Conservation (phyloP, 2,888 invertebrate genomes). For the Caenorhabditis sp. region DNA sequence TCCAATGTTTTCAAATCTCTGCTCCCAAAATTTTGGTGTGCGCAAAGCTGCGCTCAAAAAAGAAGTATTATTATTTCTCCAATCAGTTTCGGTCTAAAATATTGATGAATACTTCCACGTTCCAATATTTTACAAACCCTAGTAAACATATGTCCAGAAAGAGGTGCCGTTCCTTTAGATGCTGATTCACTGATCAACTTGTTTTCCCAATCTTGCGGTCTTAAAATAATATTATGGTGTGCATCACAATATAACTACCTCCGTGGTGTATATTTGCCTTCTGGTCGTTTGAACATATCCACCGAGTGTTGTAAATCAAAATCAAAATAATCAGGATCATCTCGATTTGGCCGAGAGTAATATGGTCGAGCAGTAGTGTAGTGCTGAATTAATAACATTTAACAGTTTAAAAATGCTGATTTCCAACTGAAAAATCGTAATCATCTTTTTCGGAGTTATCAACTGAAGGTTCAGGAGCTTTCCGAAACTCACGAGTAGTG, state of each 20-base stretch:
- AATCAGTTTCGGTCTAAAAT: slow-evolving; percentile 68
- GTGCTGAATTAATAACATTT: slow-evolving; percentile 42
- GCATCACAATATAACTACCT: slow-evolving; percentile 63
- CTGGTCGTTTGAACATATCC: slow-evolving; percentile 79
- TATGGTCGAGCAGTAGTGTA: slow-evolving; percentile 76
- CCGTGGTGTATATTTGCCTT: slow-evolving; percentile 79
- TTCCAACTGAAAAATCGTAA: slow-evolving; percentile 74
- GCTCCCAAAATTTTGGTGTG: slow-evolving; percentile 83
- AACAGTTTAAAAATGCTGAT: neutral
- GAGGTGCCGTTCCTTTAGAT: slow-evolving; percentile 79
- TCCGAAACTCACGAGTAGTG: slow-evolving; percentile 77
- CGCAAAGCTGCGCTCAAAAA: slow-evolving; percentile 81
- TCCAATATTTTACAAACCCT: slow-evolving; percentile 64
- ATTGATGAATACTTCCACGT: neutral
- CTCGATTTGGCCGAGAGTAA: slow-evolving; percentile 80
- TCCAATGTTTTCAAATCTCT: slow-evolving; percentile 80
- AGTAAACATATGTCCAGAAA: slow-evolving; percentile 82
- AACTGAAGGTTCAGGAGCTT: slow-evolving; percentile 77
- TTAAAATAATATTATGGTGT: slow-evolving; percentile 40
- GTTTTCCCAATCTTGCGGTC: slow-evolving; percentile 81
- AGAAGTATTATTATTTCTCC: slow-evolving; percentile 77
- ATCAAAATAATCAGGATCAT: slow-evolving; percentile 83
- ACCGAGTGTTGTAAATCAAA: slow-evolving; percentile 82
- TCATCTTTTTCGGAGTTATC: slow-evolving; percentile 79
- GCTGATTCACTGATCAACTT: slow-evolving; percentile 77